Base-by-base conservation (phyloP, 2,113 vertebrate genomes). In the Morone chrysops region DNA sequence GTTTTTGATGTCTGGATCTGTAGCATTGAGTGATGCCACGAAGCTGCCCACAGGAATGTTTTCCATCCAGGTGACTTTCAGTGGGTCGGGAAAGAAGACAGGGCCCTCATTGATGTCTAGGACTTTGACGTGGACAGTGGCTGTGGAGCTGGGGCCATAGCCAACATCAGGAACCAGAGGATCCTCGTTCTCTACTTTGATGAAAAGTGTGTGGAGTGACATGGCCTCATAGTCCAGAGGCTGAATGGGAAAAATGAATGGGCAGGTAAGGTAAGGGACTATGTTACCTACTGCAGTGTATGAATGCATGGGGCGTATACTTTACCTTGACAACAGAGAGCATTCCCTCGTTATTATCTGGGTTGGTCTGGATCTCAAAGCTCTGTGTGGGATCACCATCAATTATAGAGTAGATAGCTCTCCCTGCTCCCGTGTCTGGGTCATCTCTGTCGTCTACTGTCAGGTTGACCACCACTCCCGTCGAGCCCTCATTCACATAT, bases 171-270 rank as follows among this genome's bases (percentile, higher is more conserved):
- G 96, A 20, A 99, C 96, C 81, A 99, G 92, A 0, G 96, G 96
- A 85, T 99, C 98, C 83, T 99, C 98, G 0, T 99, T 99, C 60
- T 99, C 97, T 6, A 99, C 98, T 88, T 96, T 97, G 94, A 99
- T 99, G 86, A 98, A 95, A 65, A 99, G 89, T 0, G 96, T 97
- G 94, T 99, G 97, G 40, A 97, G 96, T 0, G 95, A 95, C 0
- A 95, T 95, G 59, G 96, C 96, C 93, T 99, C 98, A 0, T 97
- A 99, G 89, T 99, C 97, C 63, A 99, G 90, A 65, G 98, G 97
- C 98, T 96, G 1, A 86, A 89, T 3, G 45, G 40, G 17, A 20
- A 47, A 45, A 9, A 66, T 5, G 4, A 70, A 50, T 11, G 41
- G 40, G 0, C 65, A 56, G 20, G 17, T 36, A 36, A 13, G n/a